These are phyloP conservation scores for Eilema sororculum DNA, from an alignment of 2,888 invertebrate genomes.

Conservation along the genomic window DNA sequence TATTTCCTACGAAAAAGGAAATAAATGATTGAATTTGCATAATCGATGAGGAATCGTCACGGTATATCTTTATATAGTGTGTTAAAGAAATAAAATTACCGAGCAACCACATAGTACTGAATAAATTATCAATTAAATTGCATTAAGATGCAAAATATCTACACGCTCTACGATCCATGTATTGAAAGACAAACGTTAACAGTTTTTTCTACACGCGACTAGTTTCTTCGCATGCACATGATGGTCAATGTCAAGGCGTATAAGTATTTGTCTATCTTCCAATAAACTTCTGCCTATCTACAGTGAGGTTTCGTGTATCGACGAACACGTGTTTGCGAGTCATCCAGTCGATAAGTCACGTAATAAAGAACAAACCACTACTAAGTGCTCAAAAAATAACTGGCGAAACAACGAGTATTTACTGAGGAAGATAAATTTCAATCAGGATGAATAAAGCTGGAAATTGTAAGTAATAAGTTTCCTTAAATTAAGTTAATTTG, in stretches of 20 bases:
- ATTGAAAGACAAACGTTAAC: conserved; percentile 44
- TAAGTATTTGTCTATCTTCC: conserved; percentile 13
- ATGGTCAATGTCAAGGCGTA: conserved; percentile 73
- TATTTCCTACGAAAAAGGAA: conserved; percentile 72
- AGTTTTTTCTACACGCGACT: conserved; percentile 56
- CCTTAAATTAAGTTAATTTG: background rate
- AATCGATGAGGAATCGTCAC: conserved; percentile 67
- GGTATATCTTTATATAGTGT: conserved; percentile 70
- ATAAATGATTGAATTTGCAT: conserved; percentile 77
- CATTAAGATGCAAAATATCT: conserved; percentile 60
- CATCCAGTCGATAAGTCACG: conserved; percentile 40
- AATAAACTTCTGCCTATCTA: background rate
- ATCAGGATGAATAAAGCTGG: background rate
- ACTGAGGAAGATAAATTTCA: background rate
- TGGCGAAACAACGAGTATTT: background rate
- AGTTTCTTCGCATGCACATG: conserved; percentile 49
- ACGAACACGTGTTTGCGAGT: conserved; percentile 24
- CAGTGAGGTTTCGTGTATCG: conserved; percentile 15
- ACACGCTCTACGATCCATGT: conserved; percentile 31
- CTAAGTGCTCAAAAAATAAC: conserved; percentile 35
- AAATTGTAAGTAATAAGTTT: background rate
- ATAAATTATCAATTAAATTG: conserved; percentile 73
- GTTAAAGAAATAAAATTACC: conserved; percentile 62
- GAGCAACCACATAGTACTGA: conserved; percentile 59
- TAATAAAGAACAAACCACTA: conserved; percentile 25